A percentile compares a stretch with the other conserved stretches of the same genome.
Evolutionary conservation across 2,888 invertebrate genomes (phyloP).

Genomic region (Nomada hirtipes): DNA sequence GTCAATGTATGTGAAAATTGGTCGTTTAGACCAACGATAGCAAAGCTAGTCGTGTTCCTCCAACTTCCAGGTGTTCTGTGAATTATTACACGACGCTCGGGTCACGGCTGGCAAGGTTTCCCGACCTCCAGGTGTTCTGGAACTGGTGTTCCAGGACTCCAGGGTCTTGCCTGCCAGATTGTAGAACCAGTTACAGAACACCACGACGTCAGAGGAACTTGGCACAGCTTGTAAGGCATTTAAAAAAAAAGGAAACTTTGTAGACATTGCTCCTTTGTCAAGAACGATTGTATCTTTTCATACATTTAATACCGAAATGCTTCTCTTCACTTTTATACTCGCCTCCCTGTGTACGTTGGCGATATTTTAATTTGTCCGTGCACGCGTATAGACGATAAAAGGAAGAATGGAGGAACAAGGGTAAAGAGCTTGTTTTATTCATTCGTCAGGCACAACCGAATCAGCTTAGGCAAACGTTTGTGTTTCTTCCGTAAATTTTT

Average conservation of each 20-base stretch:
- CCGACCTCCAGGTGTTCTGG: too few relatives aligned
- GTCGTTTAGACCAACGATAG: background rate
- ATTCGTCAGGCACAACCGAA: conserved; percentile 68
- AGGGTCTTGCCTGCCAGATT: too few relatives aligned
- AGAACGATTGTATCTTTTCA: background rate
- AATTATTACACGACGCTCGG: too few relatives aligned
- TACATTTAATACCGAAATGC: background rate
- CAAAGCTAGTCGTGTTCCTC: too few relatives aligned
- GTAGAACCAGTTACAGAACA: too few relatives aligned
- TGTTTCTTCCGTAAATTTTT: conserved; percentile 44
- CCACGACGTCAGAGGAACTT: too few relatives aligned
- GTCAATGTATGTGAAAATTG: background rate
- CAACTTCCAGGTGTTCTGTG: too few relatives aligned
- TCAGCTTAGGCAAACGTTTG: conserved; percentile 71
- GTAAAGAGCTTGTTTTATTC: conserved; percentile 46
- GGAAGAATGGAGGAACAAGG: background rate
- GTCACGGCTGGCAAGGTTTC: too few relatives aligned
- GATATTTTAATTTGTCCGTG: background rate
- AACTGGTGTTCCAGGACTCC: too few relatives aligned
- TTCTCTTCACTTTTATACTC: background rate
- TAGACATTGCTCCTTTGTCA: background rate
- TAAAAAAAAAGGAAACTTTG: background rate
- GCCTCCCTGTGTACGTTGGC: background rate
- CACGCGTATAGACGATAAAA: background rate
- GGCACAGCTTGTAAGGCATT: background rate